phyloP scores from a whole-genome alignment of 2,888 invertebrate genomes.

The Tachina lurida region DNA sequence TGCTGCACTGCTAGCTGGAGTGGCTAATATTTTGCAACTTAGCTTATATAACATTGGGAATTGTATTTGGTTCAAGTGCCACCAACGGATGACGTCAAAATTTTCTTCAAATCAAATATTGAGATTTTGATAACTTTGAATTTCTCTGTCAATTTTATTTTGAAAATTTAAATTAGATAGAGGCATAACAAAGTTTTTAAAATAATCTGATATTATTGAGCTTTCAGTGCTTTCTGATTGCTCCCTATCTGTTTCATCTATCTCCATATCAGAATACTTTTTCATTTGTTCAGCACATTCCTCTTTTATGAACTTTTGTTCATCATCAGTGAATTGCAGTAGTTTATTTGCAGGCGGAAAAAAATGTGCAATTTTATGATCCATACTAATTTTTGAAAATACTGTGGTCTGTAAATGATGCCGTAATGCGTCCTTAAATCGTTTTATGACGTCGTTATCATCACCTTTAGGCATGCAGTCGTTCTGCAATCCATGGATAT shows the following conservation, averaged over 20 bases:
- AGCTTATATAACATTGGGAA: constrained; percentile 65
- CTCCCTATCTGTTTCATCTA: background rate
- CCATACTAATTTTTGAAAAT: background rate
- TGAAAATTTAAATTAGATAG: background rate
- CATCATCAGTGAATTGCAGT: background rate
- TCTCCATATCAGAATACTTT: background rate
- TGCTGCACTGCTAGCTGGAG: constrained; percentile 57
- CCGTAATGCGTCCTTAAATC: background rate
- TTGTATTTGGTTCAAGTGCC: constrained; percentile 29
- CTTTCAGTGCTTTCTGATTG: background rate
- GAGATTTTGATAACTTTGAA: constrained; percentile 48
- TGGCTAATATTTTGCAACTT: constrained; percentile 64
- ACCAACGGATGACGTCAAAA: constrained; percentile 60
- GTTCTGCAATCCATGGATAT: background rate
- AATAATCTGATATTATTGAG: background rate
- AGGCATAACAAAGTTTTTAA: background rate
- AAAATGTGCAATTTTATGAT: background rate
- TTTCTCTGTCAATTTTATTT: constrained; percentile 42
- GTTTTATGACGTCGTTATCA: background rate
- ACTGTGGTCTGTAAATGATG: background rate
- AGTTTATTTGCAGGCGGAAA: constrained; percentile 11
- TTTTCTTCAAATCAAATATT: constrained; percentile 24
- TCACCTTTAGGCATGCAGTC: background rate
- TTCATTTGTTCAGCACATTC: background rate
- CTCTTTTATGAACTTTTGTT: background rate